phyloP scores from a whole-genome alignment of 2,113 vertebrate species.

The Corythornis vintsioides region DNA sequence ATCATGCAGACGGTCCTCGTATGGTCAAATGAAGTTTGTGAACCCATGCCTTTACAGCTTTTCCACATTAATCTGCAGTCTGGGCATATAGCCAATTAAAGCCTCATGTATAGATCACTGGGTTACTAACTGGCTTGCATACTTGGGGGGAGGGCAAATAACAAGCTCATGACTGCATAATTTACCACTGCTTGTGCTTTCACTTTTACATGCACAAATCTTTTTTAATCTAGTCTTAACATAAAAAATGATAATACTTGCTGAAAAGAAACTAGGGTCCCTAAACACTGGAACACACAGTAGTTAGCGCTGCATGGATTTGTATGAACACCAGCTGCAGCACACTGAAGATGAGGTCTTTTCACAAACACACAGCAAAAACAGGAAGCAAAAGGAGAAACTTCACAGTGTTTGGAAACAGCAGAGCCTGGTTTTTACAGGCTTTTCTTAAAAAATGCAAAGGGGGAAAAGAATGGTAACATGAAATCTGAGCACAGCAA shows the following conservation, averaged over 20 bases:
- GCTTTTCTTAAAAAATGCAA: conserved; percentile 10
- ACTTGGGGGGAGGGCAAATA: conserved; percentile 28
- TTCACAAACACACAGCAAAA: conserved; percentile 16
- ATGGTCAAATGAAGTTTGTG: conserved; percentile 65
- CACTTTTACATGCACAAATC: conserved; percentile 17
- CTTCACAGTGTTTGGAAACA: conserved; percentile 54
- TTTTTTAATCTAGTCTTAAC: conserved; percentile 23
- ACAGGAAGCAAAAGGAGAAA: conserved; percentile 61
- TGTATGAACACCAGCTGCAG: not conserved
- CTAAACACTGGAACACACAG: not conserved
- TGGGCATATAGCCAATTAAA: conserved; percentile 61
- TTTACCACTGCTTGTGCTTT: conserved; percentile 43
- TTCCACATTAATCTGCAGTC: conserved; percentile 61
- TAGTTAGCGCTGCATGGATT: not conserved
- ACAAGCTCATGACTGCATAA: conserved; percentile 36
- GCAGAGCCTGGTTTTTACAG: conserved; percentile 37
- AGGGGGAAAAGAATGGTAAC: not conserved
- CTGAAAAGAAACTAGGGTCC: not conserved
- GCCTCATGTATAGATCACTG: conserved; percentile 61
- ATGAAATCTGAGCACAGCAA: not conserved
- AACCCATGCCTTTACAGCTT: conserved; percentile 57
- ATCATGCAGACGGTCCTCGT: not conserved
- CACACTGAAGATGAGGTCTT: conserved; percentile 14
- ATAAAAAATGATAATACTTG: not conserved
- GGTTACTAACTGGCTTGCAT: conserved; percentile 36